These are phyloP conservation scores for Egretta garzetta DNA, from an alignment of 2,113 vertebrate species.

Conservation along the genomic window DNA sequence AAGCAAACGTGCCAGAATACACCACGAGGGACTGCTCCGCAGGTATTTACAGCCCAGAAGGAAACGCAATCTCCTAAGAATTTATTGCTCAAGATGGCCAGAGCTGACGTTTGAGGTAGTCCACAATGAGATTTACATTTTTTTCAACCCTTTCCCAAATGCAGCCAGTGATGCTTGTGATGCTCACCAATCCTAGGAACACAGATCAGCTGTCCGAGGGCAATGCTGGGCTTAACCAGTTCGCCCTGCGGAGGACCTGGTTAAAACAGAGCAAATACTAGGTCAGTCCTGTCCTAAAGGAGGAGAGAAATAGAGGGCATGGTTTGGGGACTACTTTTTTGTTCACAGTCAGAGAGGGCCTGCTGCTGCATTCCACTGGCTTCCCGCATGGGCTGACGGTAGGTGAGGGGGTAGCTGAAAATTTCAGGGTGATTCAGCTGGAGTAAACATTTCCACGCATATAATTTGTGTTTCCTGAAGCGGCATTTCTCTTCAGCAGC, in stretches of 20 bases:
- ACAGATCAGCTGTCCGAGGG: background rate
- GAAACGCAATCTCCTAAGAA: background rate
- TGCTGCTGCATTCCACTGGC: background rate
- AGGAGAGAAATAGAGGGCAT: background rate
- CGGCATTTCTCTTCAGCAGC: background rate
- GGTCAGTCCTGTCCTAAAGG: background rate
- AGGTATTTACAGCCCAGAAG: background rate
- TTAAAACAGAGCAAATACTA: background rate
- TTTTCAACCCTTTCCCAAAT: background rate
- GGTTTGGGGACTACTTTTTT: background rate
- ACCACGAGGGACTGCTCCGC: background rate
- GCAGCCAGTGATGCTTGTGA: background rate
- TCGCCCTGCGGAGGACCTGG: background rate
- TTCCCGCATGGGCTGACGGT: background rate
- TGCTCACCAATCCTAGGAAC: background rate
- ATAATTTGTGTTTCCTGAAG: background rate
- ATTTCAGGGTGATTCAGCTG: background rate
- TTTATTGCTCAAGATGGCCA: background rate
- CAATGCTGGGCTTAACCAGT: background rate
- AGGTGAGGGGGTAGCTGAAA: background rate
- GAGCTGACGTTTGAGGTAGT: background rate
- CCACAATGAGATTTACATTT: background rate
- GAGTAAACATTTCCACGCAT: background rate
- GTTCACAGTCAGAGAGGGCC: background rate
- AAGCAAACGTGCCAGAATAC: background rate